phyloP scores from a whole-genome alignment of 2,113 vertebrate species.

The Canis aureus region DNA sequence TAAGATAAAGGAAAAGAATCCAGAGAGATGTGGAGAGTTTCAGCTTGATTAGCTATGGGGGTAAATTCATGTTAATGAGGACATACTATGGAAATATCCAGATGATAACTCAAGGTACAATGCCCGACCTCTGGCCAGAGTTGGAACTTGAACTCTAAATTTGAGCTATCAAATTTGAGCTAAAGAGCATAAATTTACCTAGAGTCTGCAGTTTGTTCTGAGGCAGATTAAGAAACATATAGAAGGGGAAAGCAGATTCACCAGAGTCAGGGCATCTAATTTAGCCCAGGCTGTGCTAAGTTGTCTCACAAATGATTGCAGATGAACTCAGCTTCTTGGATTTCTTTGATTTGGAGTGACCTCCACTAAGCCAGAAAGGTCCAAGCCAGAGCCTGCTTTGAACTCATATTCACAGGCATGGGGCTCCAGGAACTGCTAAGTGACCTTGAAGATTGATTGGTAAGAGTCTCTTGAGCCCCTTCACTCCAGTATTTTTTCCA shows the following conservation, averaged over 20 bases:
- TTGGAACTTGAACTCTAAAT: neutral
- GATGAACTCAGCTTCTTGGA: neutral
- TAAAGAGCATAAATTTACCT: neutral
- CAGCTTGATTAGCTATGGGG: neutral
- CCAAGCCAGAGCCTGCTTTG: neutral
- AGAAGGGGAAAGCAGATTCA: neutral
- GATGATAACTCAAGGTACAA: neutral
- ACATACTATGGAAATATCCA: neutral
- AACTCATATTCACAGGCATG: neutral
- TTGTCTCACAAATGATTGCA: neutral
- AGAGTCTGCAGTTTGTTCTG: neutral
- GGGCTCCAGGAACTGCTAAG: neutral
- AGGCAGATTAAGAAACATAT: neutral
- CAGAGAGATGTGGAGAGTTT: neutral
- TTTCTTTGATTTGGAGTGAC: neutral
- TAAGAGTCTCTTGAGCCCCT: neutral
- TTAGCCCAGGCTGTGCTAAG: neutral
- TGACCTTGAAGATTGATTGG: neutral
- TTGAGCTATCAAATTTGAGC: neutral
- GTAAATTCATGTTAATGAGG: neutral
- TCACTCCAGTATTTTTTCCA: neutral
- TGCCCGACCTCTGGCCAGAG: neutral
- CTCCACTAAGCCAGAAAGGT: neutral
- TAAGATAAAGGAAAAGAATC: neutral
- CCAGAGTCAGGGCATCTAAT: neutral